Conservation (phyloP, 2,888 invertebrate genomes). For the Athalia circularis region DNA sequence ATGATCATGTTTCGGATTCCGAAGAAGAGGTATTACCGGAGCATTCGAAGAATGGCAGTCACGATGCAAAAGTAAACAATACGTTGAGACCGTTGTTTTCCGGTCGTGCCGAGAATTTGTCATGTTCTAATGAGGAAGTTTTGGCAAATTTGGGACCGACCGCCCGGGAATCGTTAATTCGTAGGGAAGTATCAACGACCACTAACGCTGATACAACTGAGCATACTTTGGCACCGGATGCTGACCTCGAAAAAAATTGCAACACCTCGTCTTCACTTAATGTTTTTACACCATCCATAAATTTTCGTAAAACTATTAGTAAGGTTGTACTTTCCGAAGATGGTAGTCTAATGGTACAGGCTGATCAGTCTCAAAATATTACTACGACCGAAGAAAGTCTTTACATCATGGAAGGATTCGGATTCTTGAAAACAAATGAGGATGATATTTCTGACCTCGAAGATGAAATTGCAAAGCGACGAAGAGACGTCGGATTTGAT, state of each 20-base stretch:
- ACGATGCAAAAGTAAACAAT: neutral
- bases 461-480: slow-evolving; percentile 17
- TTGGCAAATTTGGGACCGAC: slow-evolving; percentile 11
- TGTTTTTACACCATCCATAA: slow-evolving; percentile 40
- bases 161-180: slow-evolving; percentile 9
- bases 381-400: slow-evolving; percentile 40
- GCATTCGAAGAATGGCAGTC: neutral
- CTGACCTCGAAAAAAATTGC: slow-evolving; percentile 26
- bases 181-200: neutral
- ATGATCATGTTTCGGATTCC: neutral
- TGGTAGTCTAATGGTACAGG: neutral
- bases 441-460: slow-evolving; percentile 44
- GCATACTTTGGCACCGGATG: neutral
- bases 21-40: neutral
- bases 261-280: slow-evolving; percentile 11
- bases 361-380: slow-evolving; percentile 7
- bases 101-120: slow-evolving; percentile 9
- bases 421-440: slow-evolving; percentile 32
- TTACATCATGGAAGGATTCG: slow-evolving; percentile 46
- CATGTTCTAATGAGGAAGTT: neutral
- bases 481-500: slow-evolving; percentile 15
- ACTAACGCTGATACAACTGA: neutral
- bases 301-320: slow-evolving; percentile 32
- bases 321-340: neutral
- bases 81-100: neutral